phyloP scores from a whole-genome alignment of 37 sponge, comb jelly and placozoan species.

The Chondrilla cf. caribensis region DNA sequence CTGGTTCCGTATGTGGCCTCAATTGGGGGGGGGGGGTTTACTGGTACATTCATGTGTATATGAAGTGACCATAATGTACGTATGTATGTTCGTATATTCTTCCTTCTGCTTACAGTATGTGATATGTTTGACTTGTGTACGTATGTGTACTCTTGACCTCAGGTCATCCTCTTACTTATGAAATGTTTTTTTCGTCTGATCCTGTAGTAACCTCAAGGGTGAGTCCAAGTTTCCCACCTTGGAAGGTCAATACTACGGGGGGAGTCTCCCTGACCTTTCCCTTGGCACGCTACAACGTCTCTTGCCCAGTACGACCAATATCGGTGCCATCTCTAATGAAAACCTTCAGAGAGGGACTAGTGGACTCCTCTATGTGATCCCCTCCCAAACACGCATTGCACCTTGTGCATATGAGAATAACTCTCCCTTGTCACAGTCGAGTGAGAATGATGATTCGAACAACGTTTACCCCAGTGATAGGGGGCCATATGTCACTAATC shows the following conservation, averaged over 20 bases:
- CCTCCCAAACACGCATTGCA: background rate
- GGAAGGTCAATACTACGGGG: slow-evolving; percentile 76
- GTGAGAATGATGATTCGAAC: background rate
- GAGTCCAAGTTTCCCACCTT: slow-evolving; percentile 70
- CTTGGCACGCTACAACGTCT: slow-evolving; percentile 70
- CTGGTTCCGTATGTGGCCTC: no score
- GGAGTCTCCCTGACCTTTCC: slow-evolving; percentile 83
- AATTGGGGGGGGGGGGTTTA: no score
- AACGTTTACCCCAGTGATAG: background rate
- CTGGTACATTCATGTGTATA: no score
- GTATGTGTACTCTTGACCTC: background rate
- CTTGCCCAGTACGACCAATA: slow-evolving; percentile 51
- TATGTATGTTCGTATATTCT: no score
- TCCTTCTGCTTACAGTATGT: no score
- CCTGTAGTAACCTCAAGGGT: slow-evolving; percentile 58
- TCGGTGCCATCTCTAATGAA: background rate
- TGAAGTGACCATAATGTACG: no score
- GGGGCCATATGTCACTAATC: background rate
- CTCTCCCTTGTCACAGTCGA: background rate
- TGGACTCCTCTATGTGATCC: slow-evolving; percentile 9
- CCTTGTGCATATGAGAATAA: background rate
- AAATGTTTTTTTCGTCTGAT: background rate
- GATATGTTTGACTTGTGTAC: background rate
- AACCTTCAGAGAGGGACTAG: background rate
- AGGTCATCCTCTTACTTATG: no score